These are phyloP conservation scores for Caenorhabditis remanei DNA, from an alignment of 1,140 invertebrate genomes.

Conservation along the genomic window DNA sequence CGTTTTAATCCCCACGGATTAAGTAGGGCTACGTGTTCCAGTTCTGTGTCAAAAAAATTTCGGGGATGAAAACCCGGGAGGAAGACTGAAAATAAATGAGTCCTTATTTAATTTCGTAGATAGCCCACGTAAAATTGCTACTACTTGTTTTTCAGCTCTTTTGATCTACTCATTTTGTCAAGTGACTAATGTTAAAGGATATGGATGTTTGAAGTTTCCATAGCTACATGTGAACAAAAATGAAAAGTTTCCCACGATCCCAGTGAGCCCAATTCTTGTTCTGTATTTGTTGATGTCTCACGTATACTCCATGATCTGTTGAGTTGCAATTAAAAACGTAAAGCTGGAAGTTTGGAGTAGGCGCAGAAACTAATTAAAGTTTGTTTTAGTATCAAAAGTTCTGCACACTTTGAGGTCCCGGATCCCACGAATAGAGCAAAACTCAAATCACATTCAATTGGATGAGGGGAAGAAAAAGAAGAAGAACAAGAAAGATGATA, in stretches of 20 bases:
- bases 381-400: constrained; percentile 29
- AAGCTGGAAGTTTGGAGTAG: background rate
- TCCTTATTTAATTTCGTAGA: constrained; percentile 4
- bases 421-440: constrained; percentile 8
- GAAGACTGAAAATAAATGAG: constrained; percentile 30
- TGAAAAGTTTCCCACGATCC: background rate
- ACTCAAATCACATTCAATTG: background rate
- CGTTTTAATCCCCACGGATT: background rate
- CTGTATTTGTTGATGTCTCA: background rate
- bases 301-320: background rate
- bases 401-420: background rate
- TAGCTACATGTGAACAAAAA: too few species aligned
- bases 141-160: background rate
- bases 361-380: constrained; percentile 32
- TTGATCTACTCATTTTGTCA: too few species aligned
- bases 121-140: background rate
- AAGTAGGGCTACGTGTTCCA: background rate
- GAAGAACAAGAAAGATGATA: constrained; percentile 9
- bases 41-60: background rate
- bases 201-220: too few species aligned
- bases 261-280: background rate
- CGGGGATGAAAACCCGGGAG: background rate
- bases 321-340: constrained; percentile 17
- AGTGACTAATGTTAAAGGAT: too few species aligned
- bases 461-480: background rate